These are phyloP conservation scores for Aleiodes testaceus DNA, from an alignment of 2,888 invertebrate species.

Conservation along the genomic window DNA sequence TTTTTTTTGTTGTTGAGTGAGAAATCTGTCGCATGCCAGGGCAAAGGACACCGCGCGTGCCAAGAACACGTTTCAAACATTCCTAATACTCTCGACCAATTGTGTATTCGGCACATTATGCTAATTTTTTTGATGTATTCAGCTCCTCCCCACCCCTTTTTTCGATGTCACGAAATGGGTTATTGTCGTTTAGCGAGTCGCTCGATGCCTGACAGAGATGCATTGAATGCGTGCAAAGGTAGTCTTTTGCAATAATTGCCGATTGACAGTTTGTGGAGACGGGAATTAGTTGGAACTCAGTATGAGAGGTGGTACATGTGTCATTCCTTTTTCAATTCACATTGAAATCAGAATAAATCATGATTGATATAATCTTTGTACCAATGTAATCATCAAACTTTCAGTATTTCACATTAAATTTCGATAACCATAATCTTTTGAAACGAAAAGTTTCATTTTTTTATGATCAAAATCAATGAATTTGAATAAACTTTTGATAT, in stretches of 20 bases:
- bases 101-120: constrained; percentile 33
- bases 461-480: too few species aligned
- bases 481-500: too few species aligned
- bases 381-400: too few species aligned
- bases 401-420: too few species aligned
- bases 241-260: constrained; percentile 8
- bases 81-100: constrained; percentile 13
- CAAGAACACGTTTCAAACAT: constrained; percentile 35
- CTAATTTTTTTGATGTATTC: constrained; percentile 4
- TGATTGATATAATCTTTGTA: too few species aligned
- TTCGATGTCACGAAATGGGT: constrained; percentile 19
- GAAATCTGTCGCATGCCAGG: constrained; percentile 15
- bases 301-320: too few species aligned
- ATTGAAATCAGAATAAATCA: too few species aligned
- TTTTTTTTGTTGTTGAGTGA: not conserved
- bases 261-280: too few species aligned
- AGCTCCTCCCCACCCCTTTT: not conserved
- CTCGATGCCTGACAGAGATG: not conserved
- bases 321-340: too few species aligned
- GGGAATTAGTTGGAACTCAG: too few species aligned
- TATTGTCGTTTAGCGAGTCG: constrained; percentile 5
- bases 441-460: too few species aligned
- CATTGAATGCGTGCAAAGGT: constrained; percentile 16
- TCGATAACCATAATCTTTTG: too few species aligned
- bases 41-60: constrained; percentile 38